phyloP scores from a whole-genome alignment of 2,113 vertebrate genomes.

The Polyodon spathula region DNA sequence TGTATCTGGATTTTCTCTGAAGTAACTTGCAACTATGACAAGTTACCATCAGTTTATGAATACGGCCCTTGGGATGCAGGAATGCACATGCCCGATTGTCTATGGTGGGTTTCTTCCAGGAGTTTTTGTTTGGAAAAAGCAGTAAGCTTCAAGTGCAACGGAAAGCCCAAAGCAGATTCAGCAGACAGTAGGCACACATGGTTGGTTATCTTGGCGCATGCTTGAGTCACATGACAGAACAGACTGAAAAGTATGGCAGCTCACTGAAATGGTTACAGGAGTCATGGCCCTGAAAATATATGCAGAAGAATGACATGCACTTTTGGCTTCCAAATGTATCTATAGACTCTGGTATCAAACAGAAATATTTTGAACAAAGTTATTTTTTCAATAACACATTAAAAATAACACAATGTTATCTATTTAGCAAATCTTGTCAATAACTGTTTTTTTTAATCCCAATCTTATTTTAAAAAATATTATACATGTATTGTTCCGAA shows the following conservation, averaged over 20 bases:
- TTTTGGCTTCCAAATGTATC: neutral
- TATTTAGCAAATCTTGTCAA: no score
- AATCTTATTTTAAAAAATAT: no score
- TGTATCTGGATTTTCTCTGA: conserved; percentile 3
- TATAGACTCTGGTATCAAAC: neutral
- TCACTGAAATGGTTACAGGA: conserved; percentile 85
- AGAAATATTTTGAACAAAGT: neutral
- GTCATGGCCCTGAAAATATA: conserved; percentile 52
- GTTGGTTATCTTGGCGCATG: conserved; percentile 72
- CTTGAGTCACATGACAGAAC: conserved; percentile 78
- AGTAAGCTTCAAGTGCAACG: conserved; percentile 55
- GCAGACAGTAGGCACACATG: conserved; percentile 61
- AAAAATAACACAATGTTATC: no score
- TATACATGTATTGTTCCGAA: no score
- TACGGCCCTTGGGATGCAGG: conserved; percentile 60
- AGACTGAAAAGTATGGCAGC: conserved; percentile 90
- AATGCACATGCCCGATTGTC: conserved; percentile 49
- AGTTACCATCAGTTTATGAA: conserved; percentile 33
- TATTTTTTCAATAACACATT: no score
- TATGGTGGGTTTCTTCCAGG: conserved; percentile 42
- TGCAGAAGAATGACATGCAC: conserved; percentile 2
- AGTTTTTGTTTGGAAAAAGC: conserved; percentile 33
- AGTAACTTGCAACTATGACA: conserved; percentile 15
- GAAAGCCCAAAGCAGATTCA: conserved; percentile 67
- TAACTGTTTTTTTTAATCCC: no score